Base-by-base conservation (phyloP, 2,113 vertebrate species). In the Tiliqua scincoides region DNA sequence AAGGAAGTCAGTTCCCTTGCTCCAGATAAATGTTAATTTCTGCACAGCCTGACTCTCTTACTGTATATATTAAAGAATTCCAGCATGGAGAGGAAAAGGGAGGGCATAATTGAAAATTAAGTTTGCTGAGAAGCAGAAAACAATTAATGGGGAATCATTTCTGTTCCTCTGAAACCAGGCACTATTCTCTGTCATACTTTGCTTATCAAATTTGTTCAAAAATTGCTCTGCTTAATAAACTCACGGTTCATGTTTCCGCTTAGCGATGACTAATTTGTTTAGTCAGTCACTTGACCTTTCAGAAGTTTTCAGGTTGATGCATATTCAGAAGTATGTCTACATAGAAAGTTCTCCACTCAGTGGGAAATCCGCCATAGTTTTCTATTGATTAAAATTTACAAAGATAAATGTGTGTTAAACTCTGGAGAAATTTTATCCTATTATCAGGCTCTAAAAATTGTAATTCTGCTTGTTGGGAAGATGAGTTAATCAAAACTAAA, bases 401-500 rank as follows among this genome's bases (percentile, higher is more conserved):
- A 85, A 83, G 68, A 25, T 27, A 88, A 65, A 78, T 82, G 23
- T 89, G 88, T 92, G 77, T 48, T 73, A 89, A 85, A 92, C 62
- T 59, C 21, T 92, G 18, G 35, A 86, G 11, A 89, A 89, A 87
- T 86, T 67, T 75, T 14, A 10, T 78, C 52, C 87, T 86, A 90
- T 84, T 76, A 32, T 87, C 67, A 43, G 9, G 43, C 32, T 90
- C 15, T 7, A 92, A 94, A 92, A 81, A 90, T 75, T 27, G 4
- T 86, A 89, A 83, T 9, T 90, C 20, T 59, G 7, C 54, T 91
- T 93, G 43, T 78, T 93, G 59, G 82, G 81, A 91, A 90, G 76
- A 82, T 95, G 87, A 94, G 83, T 92, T 93, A 91, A 93, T 91
- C 73, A 85, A 85, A 92, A 91, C 85, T 85, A 88, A 94, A 89